Base-by-base conservation (phyloP, 2,113 vertebrate species). In the Parus major region DNA sequence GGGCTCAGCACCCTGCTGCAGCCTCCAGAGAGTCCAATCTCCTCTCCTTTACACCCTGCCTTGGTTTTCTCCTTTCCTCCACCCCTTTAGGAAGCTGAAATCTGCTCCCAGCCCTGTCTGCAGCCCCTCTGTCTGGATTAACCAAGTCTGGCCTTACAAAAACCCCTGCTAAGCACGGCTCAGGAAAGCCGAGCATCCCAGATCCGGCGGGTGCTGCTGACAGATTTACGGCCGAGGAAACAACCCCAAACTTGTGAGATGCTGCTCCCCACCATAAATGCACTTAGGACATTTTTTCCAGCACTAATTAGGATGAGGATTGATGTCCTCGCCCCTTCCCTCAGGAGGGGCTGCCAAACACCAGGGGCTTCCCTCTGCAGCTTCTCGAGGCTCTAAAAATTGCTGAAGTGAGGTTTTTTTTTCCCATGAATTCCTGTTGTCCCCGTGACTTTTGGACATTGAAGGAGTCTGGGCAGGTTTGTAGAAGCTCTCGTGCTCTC, bases 181-280 rank as follows among this genome's bases (percentile, higher is more conserved):
- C 86, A 79, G 80, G 53, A 42, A 57, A 66, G 12, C 13, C 15
- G 10, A 88, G 39, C 72, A 4, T 6, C 86, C 42, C 24, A 3
- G 61, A 5, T 2, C 1, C 0, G 3, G 4, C 2, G 22, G 56
- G 3, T 0, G 3, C 16, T 50, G 89, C 50, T 49, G 55, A 55
- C 63, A 39, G 92, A 94, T 96, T 96, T 88, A 91, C 15, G 53
- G 73, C 18, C 12, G 2, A 66, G 91, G 81, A 81, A 92, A 86
- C 77, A 73, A 22, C 69, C 72, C 19, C 0, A 5, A 5, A 46
- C 65, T 13, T 3, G 31, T 12, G 82, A 81, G 92, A 21, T 77
- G 71, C 82, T 68, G 86, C 82, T 90, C 66, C 76, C 46, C 79
- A 14, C 53, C 82, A 14, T 2, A 19, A 57, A 23, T 4, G 46